Evolutionary conservation across 35 echinoderm and acorn worm species (phyloP), one percentile per base, ranked within the genome.

Genomic region (Lytechinus variegatus): DNA sequence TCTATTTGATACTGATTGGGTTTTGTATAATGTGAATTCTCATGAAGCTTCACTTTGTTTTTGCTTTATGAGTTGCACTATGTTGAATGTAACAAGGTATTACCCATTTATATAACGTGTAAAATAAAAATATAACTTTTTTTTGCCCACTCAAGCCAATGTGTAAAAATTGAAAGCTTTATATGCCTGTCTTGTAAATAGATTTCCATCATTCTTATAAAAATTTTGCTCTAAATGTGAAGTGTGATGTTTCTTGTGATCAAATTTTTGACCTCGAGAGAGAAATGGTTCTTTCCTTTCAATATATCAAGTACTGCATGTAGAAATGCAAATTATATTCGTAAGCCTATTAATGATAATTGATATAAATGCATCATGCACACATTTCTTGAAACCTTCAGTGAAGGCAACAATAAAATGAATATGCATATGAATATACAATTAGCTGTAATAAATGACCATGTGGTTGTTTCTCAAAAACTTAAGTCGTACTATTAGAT

Each of bases 151-250:
- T 79, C 66, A n/a, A 79, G 66, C 66, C 66, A 79, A 79, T 24
- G 19, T 79, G 66, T 79, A 79, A 79, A 79, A 58, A 24, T n/a
- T 9, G 8, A 79, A 79, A 24, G n/a, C 66, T 79, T 79, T 79
- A 79, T 79, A 79, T 79, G 66, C 66, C 66, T 79, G 66, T 24
- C 66, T 79, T 79, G 66, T 79, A 79, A 79, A 79, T 79, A 79
- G 66, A 79, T 79, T 79, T 79, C 33, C 33, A 44, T 44, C 33
- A 24, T 79, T 79, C 21, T 1, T 79, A 79, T 24, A 79, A 6
- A 7, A 79, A 79, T 24, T 79, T 79, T 79, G 66, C n/a, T 79
- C 16, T 79, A 79, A 14, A 24, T 79, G 66, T 79, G 21, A n/a
- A 79, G 66, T 79, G 19, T 79, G 19, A 79, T n/a, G n/a, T 79